Percentiles rank a stretch among this genome's conserved stretches.
Conservation (phyloP, 2,888 invertebrate genomes). For the Pterostichus madidus region DNA sequence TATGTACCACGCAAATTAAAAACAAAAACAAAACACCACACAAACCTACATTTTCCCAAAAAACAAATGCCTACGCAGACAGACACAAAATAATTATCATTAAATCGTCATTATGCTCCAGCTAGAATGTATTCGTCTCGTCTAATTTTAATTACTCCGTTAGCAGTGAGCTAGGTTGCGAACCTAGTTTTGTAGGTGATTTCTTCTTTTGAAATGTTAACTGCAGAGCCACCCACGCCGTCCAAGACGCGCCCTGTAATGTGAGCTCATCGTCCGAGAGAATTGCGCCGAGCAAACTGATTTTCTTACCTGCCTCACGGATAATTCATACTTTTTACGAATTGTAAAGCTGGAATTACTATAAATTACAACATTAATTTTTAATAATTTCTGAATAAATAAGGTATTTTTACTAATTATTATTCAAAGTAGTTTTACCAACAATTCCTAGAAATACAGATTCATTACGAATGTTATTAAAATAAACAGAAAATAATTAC, state of each 20-base stretch:
- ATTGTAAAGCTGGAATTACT: not conserved
- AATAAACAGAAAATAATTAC: too few relatives aligned
- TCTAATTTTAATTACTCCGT: conserved; percentile 41
- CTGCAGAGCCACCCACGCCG: conserved; percentile 26
- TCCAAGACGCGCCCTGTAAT: conserved; percentile 41
- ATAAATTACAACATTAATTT: too few relatives aligned
- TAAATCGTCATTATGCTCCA: conserved; percentile 46
- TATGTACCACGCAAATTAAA: conserved; percentile 15
- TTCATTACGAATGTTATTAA: too few relatives aligned
- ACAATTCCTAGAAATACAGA: too few relatives aligned
- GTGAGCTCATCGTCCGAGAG: conserved; percentile 15
- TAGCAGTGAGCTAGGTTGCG: not conserved
- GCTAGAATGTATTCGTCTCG: conserved; percentile 18
- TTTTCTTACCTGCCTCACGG: conserved; percentile 19
- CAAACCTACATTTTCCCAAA: conserved; percentile 53
- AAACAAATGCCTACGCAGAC: conserved; percentile 40
- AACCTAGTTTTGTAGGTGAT: conserved; percentile 40
- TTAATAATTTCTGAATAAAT: too few relatives aligned
- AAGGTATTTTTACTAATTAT: too few relatives aligned
- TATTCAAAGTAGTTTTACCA: too few relatives aligned
- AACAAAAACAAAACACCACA: conserved; percentile 36
- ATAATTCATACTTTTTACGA: conserved; percentile 7
- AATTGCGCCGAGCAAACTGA: conserved; percentile 19
- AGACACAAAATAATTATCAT: conserved; percentile 39
- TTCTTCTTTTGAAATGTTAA: conserved; percentile 47